Conservation (phyloP, 2,888 invertebrate species). For the Bugula neritina region DNA sequence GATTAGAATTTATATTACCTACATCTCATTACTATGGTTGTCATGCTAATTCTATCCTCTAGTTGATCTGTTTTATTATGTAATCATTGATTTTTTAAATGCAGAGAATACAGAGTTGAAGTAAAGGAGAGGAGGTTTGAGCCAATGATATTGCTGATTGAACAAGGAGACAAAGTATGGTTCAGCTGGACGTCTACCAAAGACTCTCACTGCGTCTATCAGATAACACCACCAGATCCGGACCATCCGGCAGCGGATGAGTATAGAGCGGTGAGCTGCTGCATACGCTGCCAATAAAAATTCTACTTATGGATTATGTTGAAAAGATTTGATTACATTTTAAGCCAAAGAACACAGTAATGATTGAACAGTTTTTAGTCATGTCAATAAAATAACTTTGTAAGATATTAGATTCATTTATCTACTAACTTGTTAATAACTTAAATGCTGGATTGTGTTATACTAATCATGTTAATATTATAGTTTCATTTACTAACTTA, state of each 20-base stretch:
- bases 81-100: slow-evolving; percentile 30
- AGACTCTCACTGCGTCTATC: slow-evolving; percentile 50
- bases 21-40: too few relatives aligned
- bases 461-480: too few relatives aligned
- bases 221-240: slow-evolving; percentile 45
- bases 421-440: neutral
- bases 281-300: too few relatives aligned
- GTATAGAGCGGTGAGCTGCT: slow-evolving; percentile 40
- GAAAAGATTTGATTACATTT: too few relatives aligned
- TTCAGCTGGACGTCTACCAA: slow-evolving; percentile 53
- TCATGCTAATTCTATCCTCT: too few relatives aligned
- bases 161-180: slow-evolving; percentile 54
- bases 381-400: too few relatives aligned
- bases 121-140: slow-evolving; percentile 48
- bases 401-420: too few relatives aligned
- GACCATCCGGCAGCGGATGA: slow-evolving; percentile 43
- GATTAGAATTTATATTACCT: too few relatives aligned
- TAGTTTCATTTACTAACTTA: neutral
- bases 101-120: slow-evolving; percentile 47
- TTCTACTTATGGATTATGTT: too few relatives aligned
- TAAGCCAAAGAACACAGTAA: too few relatives aligned
- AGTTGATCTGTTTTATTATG: too few relatives aligned
- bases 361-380: too few relatives aligned
- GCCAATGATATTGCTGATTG: slow-evolving; percentile 50
- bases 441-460: neutral